A percentile compares a stretch with the other conserved stretches of the same genome.
These are phyloP conservation scores for Glyphotaelius pellucidus DNA, from an alignment of 2,888 invertebrate species.

Conservation along the genomic window DNA sequence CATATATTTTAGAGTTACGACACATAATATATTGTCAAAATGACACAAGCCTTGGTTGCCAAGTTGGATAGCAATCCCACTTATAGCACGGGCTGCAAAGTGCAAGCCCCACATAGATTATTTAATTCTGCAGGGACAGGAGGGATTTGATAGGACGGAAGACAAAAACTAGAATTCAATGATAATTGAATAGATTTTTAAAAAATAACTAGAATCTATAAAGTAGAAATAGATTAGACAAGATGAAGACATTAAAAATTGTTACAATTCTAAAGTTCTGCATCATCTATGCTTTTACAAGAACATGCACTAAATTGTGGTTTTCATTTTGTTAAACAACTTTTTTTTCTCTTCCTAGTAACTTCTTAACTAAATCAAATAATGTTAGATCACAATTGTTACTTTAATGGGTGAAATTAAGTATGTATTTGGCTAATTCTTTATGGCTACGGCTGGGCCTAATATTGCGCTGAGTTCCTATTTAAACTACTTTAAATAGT, in stretches of 20 bases:
- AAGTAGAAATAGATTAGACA: slow-evolving; percentile 19
- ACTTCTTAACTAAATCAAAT: background rate
- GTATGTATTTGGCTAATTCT: background rate
- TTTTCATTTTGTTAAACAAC: background rate
- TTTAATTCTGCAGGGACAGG: slow-evolving; percentile 36
- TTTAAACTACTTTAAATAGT: background rate
- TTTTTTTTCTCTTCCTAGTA: background rate
- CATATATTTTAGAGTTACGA: background rate
- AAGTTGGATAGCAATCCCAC: background rate
- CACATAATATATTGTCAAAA: background rate
- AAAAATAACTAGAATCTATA: slow-evolving; percentile 6
- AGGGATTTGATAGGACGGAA: slow-evolving; percentile 20
- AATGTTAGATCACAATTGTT: background rate
- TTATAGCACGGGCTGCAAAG: background rate
- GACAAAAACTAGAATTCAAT: slow-evolving; percentile 41
- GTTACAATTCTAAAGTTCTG: slow-evolving; percentile 7
- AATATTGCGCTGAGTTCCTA: background rate
- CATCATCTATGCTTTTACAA: slow-evolving; percentile 18
- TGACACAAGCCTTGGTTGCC: background rate
- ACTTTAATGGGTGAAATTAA: background rate
- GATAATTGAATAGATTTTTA: slow-evolving; percentile 9
- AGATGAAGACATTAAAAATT: slow-evolving; percentile 20
- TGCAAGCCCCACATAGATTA: background rate
- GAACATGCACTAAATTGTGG: slow-evolving; percentile 28
- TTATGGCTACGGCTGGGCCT: background rate